Evolutionary conservation across 2,888 invertebrate genomes (phyloP), one percentile per base, ranked within the genome.

Genomic region (Sarcophaga subvicina): DNA sequence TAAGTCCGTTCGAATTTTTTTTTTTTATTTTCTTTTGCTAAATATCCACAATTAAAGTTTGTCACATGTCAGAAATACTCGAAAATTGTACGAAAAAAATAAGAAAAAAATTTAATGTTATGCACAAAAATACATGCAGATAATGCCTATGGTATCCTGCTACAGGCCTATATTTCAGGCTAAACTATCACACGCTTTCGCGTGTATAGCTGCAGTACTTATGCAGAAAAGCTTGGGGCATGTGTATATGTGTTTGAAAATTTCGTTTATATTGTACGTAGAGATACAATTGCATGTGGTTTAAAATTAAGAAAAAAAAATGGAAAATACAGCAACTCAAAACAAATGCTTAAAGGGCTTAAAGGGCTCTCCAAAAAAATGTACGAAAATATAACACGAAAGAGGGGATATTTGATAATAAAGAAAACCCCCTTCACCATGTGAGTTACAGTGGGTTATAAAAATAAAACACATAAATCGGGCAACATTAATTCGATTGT

Each of bases 251-350:
- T 17, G 37, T n/a, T 5, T 17, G 37, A 45, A n/a, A 20, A 11
- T 47, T 12, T 11, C 8, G n/a, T n/a, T 20, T 20, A 69, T 17
- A 20, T n/a, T 22, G 37, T 60, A 45, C 12, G 17, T 20, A 62
- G 3, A 54, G 54, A n/a, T 3, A 78, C 62, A 70, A 78, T 63
- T 62, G 70, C 63, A 78, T 62, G 78, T 63, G 63, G 14, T 70
- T 78, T 63, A 17, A 62, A 79, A 79, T 75, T 49, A 60, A 73
- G 70, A 70, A 47, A 80, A 89, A 88, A 62, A 85, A 73, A 72
- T 60, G 20, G 59, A 62, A 67, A 25, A n/a, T 62, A 63, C 70
- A 45, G 73, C 37, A 59, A 79, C 67, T 73, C 70, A 79, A 75
- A 79, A 79, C 79, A 83, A 75, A 79, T 83, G 69, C 73, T 70